Base-by-base conservation (phyloP, 2,797 vertebrate genomes). In the Limosa lapponica region DNA sequence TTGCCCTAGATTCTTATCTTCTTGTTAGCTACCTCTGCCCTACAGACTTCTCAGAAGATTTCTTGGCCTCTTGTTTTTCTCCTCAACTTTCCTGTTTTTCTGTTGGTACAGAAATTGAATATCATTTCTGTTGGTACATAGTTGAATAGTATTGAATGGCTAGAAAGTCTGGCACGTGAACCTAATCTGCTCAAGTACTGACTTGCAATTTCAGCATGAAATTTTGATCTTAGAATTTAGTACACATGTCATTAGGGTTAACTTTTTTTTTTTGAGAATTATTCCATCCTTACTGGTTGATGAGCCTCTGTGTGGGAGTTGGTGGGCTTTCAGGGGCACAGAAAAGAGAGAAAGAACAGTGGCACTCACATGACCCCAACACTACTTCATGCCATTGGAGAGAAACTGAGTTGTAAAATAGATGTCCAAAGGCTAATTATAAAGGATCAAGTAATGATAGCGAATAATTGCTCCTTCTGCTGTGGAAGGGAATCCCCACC, bases 1-100 rank as follows among this genome's bases (percentile, higher is more conserved):
- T 90, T 87, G 73, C 55, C 43, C 16, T 67, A 89, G 93, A 96
- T 94, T 80, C 25, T 87, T 96, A 94, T 95, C 88, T 94, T 58
- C 65, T 62, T 51, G 14, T 87, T 89, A 81, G 90, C 54, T 62
- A 79, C 80, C 39, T 84, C 86, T 32, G 3, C 14, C 46, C 51
- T 82, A 46, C 32, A 71, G 62, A 80, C 44, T 65, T 78, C 10
- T 81, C 57, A 39, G n/a, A 78, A 81, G 54, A 58, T 83, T 87
- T 83, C 49, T 75, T 58, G 30, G 20, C 25, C 17, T 88, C 52
- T 55, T 75, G 9, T 65, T 94, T 93, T 96, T 58, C 62, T 74
- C 18, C 23, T 91, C 51, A 84, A 22, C 28, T 58, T 83, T 51
- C 17, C 32, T 79, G 48, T 5, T 95, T 92, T 89, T 64, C 61